phyloP scores from a whole-genome alignment of 2,113 vertebrate genomes.

The Erpornis zantholeuca region DNA sequence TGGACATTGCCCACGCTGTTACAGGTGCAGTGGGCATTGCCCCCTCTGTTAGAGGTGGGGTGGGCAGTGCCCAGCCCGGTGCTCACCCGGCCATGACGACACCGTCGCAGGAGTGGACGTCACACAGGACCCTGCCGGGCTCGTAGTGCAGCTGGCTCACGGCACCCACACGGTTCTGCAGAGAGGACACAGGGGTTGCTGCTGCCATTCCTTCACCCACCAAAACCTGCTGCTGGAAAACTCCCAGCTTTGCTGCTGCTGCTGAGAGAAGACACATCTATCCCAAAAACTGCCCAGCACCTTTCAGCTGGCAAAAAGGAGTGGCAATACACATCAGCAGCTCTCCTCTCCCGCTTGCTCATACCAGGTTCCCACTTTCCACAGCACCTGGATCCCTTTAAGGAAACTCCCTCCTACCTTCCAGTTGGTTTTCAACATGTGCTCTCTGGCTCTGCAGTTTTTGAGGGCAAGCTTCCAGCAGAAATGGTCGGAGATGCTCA shows the following conservation, averaged over 20 bases:
- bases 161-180: neutral
- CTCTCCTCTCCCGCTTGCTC: neutral
- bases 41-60: accelerated
- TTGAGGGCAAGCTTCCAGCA: slow-evolving; percentile 90
- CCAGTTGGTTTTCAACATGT: slow-evolving; percentile 87
- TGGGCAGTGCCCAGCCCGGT: neutral
- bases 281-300: neutral
- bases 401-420: slow-evolving; percentile 77
- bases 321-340: neutral
- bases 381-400: neutral
- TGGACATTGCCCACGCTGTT: too few species aligned
- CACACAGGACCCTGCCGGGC: neutral
- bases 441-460: slow-evolving; percentile 81
- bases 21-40: neutral
- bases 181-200: neutral
- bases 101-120: neutral
- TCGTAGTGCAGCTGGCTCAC: neutral
- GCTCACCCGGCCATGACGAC: neutral
- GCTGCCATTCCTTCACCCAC: accelerated
- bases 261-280: neutral
- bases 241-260: neutral
- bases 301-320: neutral
- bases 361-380: neutral
- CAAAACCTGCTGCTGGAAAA: neutral
- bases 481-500: slow-evolving; percentile 80